These are phyloP conservation scores for Cyclura pinguis DNA, from an alignment of 2,797 vertebrate species.

Conservation along the genomic window DNA sequence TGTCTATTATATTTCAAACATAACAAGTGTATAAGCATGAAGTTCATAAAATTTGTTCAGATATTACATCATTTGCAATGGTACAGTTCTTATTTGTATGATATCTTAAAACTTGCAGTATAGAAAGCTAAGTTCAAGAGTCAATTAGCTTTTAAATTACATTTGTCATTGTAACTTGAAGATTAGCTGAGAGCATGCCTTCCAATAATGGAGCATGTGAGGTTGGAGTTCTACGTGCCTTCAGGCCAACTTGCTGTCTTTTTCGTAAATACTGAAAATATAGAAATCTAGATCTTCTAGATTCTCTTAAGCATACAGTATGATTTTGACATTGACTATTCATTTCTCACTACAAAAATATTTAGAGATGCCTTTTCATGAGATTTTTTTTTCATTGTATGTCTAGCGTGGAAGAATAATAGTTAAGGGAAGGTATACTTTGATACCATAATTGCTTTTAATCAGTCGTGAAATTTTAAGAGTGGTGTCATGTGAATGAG, in stretches of 20 bases:
- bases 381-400: not conserved
- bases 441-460: not conserved
- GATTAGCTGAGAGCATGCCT: not conserved
- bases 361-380: not conserved
- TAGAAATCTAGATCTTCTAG: not conserved
- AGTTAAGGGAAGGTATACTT: not conserved
- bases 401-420: not conserved
- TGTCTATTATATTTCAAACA: not conserved
- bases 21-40: not conserved
- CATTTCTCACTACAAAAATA: not conserved
- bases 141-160: not conserved
- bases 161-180: not conserved
- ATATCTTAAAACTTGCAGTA: not conserved
- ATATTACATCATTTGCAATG: not conserved
- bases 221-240: not conserved
- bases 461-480: conserved; percentile 17
- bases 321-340: not conserved
- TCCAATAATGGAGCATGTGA: not conserved
- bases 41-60: not conserved
- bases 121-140: not conserved
- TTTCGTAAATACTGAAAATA: not conserved
- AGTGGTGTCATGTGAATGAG: not conserved
- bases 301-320: not conserved
- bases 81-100: not conserved
- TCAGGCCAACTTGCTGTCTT: not conserved